Base-by-base conservation (phyloP, 1,140 invertebrate genomes). In the Diachasma alloeum region DNA sequence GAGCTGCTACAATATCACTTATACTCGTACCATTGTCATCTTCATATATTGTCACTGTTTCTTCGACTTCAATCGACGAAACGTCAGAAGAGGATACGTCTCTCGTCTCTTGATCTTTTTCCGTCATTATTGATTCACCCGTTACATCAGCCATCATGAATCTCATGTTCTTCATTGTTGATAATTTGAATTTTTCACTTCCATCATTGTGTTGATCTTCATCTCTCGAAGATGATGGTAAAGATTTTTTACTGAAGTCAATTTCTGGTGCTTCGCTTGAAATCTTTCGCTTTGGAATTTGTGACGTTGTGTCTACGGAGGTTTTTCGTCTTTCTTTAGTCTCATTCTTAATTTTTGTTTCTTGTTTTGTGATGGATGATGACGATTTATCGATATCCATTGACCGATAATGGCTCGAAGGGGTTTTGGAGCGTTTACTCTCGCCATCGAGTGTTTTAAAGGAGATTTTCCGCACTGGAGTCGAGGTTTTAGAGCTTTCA, bases 21-120 rank as follows among this genome's bases (percentile, higher is more conserved):
- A 90, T 90, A 74, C 89, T 90, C 6, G 89, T 88, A 15, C 86
- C 86, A 69, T 88, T 88, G 44, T 89, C 88, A 74, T 90, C 87
- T 59, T 86, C 87, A 46, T 88, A 89, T 77, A 87, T 88, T 6
- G 85, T 85, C 4, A 88, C 83, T 66, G 81, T 81, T 13, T 81
- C 82, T 6, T 86, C 85, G 0, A 77, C 76, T 15, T 75, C 74
- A 39, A 83, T 84, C 15, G 48, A 53, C n/a, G 48, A 6, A 53
- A 53, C 48, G n/a, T 53, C 48, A 53, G 15, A 13, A 4, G 48
- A 53, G n/a, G 48, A 53, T 46, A 56, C 31, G 8, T 17, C 75
- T 79, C 36, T 81, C 26, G 79, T 53, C 0, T 85, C 85, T 6
- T 79, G 53, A 31, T 80, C 77, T 36, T 59, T 77, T 8, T 86